A percentile compares a stretch with the other conserved stretches of the same genome.
These are phyloP conservation scores for Tanypteryx hageni DNA, from an alignment of 2,888 invertebrate species.

Conservation along the genomic window DNA sequence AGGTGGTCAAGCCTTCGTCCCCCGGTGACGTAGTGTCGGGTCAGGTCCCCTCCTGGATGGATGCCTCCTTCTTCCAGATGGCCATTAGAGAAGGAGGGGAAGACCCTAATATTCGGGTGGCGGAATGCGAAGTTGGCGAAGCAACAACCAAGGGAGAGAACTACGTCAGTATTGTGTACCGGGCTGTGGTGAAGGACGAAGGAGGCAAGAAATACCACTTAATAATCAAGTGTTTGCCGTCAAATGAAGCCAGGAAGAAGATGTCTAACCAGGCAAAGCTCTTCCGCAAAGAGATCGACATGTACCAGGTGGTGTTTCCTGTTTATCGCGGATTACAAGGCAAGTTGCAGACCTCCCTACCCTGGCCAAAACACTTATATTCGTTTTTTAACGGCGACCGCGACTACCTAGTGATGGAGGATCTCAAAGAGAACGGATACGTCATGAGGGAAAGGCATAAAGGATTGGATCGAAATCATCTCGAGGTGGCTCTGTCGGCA, in stretches of 20 bases:
- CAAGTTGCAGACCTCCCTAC: neutral
- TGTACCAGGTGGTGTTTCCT: slow-evolving; percentile 64
- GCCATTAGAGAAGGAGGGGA: slow-evolving; percentile 59
- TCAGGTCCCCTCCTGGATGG: slow-evolving; percentile 31
- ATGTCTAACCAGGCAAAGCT: slow-evolving; percentile 50
- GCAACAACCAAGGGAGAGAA: slow-evolving; percentile 67
- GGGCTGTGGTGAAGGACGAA: slow-evolving; percentile 28
- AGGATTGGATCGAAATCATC: slow-evolving; percentile 29
- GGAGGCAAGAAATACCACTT: slow-evolving; percentile 14
- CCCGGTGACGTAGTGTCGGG: slow-evolving; percentile 27
- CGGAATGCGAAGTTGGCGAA: neutral
- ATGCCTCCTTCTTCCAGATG: slow-evolving; percentile 44
- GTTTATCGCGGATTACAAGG: neutral
- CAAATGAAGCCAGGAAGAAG: slow-evolving; percentile 31
- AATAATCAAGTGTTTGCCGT: slow-evolving; percentile 64
- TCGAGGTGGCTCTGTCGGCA: neutral
- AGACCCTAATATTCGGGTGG: slow-evolving; percentile 40
- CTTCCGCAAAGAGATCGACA: slow-evolving; percentile 65
- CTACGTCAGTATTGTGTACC: slow-evolving; percentile 65
- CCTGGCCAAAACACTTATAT: slow-evolving; percentile 10
- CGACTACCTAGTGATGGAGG: slow-evolving; percentile 60
- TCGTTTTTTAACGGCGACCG: slow-evolving; percentile 27
- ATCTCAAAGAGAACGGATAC: slow-evolving; percentile 28
- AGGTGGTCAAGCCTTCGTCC: neutral
- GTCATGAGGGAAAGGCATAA: slow-evolving; percentile 15